phyloP scores from a whole-genome alignment of 1,140 invertebrate genomes.

The Drosophila pachea region DNA sequence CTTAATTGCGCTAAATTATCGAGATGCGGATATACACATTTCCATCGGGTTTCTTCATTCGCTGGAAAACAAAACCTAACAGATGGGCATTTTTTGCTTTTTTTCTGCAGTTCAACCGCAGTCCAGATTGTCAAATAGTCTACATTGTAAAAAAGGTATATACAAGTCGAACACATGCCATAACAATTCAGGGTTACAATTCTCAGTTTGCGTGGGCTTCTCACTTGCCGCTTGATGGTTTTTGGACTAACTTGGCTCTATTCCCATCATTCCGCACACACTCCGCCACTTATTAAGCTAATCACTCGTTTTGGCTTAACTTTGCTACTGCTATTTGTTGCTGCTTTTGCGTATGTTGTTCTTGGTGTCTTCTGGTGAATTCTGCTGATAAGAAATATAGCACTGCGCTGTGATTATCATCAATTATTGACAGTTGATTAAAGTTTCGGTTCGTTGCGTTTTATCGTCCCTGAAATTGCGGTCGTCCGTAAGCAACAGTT shows the following conservation, averaged over 20 bases:
- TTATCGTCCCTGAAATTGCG: conserved; percentile 11
- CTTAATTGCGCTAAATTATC: conserved; percentile 46
- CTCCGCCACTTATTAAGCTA: conserved; percentile 43
- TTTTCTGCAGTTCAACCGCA: too few species aligned
- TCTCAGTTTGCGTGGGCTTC: conserved; percentile 37
- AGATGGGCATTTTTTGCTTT: too few species aligned
- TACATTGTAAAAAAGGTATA: conserved; percentile 13
- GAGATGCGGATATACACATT: conserved; percentile 6
- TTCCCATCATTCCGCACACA: conserved; percentile 6
- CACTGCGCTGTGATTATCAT: conserved; percentile 51
- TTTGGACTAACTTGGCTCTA: conserved; percentile 21
- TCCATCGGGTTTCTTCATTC: not conserved
- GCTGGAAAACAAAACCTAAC: too few species aligned
- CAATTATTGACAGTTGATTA: conserved; percentile 63
- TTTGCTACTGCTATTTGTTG: too few species aligned
- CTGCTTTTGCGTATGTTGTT: conserved; percentile 22
- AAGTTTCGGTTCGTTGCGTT: conserved; percentile 48
- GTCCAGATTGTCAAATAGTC: too few species aligned
- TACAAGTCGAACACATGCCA: not conserved
- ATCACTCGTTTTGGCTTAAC: conserved; percentile 43
- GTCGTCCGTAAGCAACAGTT: too few species aligned
- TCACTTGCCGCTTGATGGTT: conserved; percentile 41
- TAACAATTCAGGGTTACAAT: not conserved
- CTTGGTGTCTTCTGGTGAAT: conserved; percentile 17
- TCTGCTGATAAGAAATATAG: conserved; percentile 45